These are phyloP conservation scores for Drosophila quadrilineata DNA, from an alignment of 1,140 invertebrate species.

Conservation along the genomic window DNA sequence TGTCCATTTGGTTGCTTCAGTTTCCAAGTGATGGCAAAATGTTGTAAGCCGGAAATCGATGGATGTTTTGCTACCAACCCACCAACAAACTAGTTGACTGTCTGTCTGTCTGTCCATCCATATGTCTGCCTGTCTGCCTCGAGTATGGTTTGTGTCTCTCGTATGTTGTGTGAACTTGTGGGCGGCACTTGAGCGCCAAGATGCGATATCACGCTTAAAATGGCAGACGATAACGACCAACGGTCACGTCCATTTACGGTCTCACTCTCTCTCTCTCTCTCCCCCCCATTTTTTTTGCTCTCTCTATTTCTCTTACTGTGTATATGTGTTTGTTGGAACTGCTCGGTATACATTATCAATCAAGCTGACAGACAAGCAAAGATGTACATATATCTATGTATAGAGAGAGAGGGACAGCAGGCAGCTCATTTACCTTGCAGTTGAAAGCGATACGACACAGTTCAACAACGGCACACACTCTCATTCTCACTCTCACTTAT, in stretches of 20 bases:
- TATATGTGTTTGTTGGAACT: slow-evolving; percentile 22
- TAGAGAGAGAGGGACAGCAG: no score
- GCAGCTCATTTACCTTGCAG: slow-evolving; percentile 52
- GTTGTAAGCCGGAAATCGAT: slow-evolving; percentile 60
- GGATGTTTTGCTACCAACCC: slow-evolving; percentile 21
- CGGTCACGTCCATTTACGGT: slow-evolving; percentile 14
- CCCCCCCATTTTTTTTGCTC: not conserved
- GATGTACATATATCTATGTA: no score
- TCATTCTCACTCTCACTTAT: no score
- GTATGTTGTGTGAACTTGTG: slow-evolving; percentile 40
- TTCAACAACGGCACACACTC: slow-evolving; percentile 26
- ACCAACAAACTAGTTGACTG: not conserved
- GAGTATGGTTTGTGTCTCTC: slow-evolving; percentile 16
- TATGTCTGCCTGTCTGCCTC: slow-evolving; percentile 4
- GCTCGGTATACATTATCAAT: slow-evolving; percentile 76
- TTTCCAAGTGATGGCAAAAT: slow-evolving; percentile 50
- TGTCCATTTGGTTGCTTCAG: slow-evolving; percentile 36
- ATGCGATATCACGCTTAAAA: slow-evolving; percentile 47
- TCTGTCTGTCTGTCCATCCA: not conserved
- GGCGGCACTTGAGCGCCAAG: slow-evolving; percentile 23
- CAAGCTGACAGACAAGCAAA: slow-evolving; percentile 69
- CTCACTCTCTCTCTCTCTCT: not conserved
- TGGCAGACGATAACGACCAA: slow-evolving; percentile 51
- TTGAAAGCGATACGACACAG: slow-evolving; percentile 50
- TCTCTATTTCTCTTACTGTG: not conserved